phyloP scores from a whole-genome alignment of 2,888 invertebrate genomes.

The Embidobia sp. region DNA sequence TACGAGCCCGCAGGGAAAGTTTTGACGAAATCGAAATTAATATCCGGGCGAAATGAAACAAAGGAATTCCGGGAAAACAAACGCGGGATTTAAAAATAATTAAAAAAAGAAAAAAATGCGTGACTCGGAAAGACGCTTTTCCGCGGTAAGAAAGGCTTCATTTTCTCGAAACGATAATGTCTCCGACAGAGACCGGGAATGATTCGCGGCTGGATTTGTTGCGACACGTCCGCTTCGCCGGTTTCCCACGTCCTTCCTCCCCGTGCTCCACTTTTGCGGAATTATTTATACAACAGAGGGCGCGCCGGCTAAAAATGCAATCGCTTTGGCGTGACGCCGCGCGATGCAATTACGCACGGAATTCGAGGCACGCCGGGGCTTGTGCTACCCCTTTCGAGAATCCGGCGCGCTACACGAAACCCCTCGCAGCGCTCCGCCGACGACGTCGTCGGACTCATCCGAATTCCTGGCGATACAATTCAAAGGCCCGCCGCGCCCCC shows the following conservation, averaged over 20 bases:
- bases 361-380: conserved; percentile 77
- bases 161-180: no score
- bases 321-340: conserved; percentile 73
- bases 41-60: no score
- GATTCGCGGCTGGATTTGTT: conserved; percentile 7
- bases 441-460: conserved; percentile 28
- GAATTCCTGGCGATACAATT: conserved; percentile 70
- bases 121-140: no score
- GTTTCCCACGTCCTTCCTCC: no score
- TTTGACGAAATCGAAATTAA: conserved; percentile 27
- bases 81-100: no score
- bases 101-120: no score
- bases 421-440: no score
- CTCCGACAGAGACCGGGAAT: no score
- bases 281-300: conserved; percentile 58
- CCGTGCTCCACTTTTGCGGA: conserved; percentile 8
- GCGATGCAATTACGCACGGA: conserved; percentile 79
- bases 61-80: conserved; percentile 16
- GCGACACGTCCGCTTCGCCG: no score
- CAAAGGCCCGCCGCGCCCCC: conserved; percentile 53
- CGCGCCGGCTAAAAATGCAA: conserved; percentile 71
- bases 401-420: conserved; percentile 47
- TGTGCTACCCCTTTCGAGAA: conserved; percentile 68
- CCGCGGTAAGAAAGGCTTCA: no score
- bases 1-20: conserved; percentile 15